These are phyloP conservation scores for Albula goreensis DNA, from an alignment of 2,113 vertebrate species.

Conservation along the genomic window DNA sequence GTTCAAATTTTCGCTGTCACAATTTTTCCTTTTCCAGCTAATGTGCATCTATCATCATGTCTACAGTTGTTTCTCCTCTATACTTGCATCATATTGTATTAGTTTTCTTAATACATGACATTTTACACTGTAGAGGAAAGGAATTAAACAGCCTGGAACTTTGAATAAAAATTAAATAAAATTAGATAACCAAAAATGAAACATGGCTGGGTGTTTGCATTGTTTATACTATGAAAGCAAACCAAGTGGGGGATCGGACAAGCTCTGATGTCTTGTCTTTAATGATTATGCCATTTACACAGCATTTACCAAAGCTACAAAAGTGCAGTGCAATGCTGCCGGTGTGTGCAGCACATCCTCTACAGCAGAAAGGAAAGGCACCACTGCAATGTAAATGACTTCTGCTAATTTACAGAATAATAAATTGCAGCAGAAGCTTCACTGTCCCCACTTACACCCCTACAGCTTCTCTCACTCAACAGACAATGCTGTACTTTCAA, in stretches of 20 bases:
- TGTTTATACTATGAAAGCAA: background rate
- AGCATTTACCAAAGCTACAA: background rate
- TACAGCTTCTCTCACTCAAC: too few relatives aligned
- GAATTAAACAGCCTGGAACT: background rate
- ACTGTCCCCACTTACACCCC: too few relatives aligned
- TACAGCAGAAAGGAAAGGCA: too few relatives aligned
- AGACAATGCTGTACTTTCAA: too few relatives aligned
- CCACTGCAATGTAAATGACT: background rate
- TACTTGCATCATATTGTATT: slow-evolving; percentile 6
- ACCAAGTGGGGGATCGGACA: background rate
- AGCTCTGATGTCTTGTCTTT: background rate
- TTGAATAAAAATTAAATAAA: background rate
- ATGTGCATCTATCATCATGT: background rate
- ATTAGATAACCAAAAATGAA: background rate
- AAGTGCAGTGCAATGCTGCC: background rate
- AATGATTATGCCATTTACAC: background rate
- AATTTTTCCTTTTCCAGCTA: background rate
- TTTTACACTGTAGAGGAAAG: slow-evolving; percentile 20
- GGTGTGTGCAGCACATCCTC: background rate
- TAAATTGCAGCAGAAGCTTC: background rate
- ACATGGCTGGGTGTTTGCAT: background rate
- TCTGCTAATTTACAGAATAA: background rate
- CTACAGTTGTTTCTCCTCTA: background rate
- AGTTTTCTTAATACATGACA: slow-evolving; percentile 17
- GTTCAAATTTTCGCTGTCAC: background rate